These are phyloP conservation scores for Trissonchulus sp. DNA, from an alignment of 2,888 invertebrate species.

Conservation along the genomic window DNA sequence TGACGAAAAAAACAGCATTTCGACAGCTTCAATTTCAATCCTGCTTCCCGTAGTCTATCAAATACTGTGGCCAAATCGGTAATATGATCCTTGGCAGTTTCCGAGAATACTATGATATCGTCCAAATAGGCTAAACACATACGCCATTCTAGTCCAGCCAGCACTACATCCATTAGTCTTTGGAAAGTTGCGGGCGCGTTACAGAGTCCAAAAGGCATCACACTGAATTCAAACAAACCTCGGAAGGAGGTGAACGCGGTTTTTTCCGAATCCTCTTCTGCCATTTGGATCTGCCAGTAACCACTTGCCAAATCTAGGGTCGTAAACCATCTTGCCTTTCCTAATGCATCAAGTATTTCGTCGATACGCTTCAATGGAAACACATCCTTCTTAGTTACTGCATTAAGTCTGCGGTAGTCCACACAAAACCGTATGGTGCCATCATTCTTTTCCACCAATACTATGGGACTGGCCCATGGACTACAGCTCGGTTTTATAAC, in stretches of 20 bases:
- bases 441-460: constrained; percentile 48
- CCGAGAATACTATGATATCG: too few relatives aligned
- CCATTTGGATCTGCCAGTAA: too few relatives aligned
- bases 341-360: too few relatives aligned
- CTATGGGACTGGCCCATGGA: constrained; percentile 47
- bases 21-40: constrained; percentile 1
- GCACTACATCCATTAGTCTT: background rate
- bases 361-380: constrained; percentile 34
- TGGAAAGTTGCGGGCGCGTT: too few relatives aligned
- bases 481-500: constrained; percentile 37
- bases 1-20: too few relatives aligned
- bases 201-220: too few relatives aligned
- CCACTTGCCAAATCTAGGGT: too few relatives aligned
- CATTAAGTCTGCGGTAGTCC: too few relatives aligned
- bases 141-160: too few relatives aligned
- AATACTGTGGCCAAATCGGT: background rate
- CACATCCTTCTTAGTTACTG: constrained; percentile 32
- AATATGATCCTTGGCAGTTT: background rate
- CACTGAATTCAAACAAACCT: constrained; percentile 20
- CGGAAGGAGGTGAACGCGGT: background rate
- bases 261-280: background rate
- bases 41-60: background rate
- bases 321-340: too few relatives aligned
- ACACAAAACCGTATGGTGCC: too few relatives aligned
- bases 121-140: too few relatives aligned